Evolutionary conservation across 2,888 invertebrate genomes (phyloP).

Genomic region (Synergus umbraculus): DNA sequence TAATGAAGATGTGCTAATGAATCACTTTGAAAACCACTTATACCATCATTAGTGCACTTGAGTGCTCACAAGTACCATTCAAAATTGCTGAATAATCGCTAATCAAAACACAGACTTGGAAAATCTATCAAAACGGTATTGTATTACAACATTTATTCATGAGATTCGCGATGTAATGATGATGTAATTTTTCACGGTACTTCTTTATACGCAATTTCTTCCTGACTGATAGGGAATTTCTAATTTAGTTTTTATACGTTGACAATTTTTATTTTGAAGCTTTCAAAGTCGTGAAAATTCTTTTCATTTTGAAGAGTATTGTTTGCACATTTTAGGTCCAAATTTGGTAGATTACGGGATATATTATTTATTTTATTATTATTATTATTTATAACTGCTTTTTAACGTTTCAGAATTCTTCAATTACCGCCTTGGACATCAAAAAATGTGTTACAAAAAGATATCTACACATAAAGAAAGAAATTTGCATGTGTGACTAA

Average conservation of each 20-base stretch:
- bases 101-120: background rate
- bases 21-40: conserved; percentile 2
- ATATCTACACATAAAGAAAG: background rate
- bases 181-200: background rate
- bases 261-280: background rate
- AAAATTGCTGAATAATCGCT: conserved; percentile 35
- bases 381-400: too few relatives aligned
- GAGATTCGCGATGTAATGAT: conserved; percentile 1
- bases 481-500: background rate
- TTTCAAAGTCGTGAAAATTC: background rate
- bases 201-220: conserved; percentile 23
- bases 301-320: too few relatives aligned
- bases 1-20: background rate
- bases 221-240: background rate
- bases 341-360: too few relatives aligned
- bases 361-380: too few relatives aligned
- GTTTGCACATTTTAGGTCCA: too few relatives aligned
- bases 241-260: background rate
- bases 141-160: conserved; percentile 20
- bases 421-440: too few relatives aligned
- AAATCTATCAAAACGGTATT: conserved; percentile 24
- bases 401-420: too few relatives aligned
- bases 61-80: background rate
- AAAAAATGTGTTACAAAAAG: too few relatives aligned
- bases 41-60: conserved; percentile 17